Evolutionary conservation across 2,113 vertebrate species (phyloP), one percentile per base, ranked within the genome.

Genomic region (Myiozetetes cayanensis): DNA sequence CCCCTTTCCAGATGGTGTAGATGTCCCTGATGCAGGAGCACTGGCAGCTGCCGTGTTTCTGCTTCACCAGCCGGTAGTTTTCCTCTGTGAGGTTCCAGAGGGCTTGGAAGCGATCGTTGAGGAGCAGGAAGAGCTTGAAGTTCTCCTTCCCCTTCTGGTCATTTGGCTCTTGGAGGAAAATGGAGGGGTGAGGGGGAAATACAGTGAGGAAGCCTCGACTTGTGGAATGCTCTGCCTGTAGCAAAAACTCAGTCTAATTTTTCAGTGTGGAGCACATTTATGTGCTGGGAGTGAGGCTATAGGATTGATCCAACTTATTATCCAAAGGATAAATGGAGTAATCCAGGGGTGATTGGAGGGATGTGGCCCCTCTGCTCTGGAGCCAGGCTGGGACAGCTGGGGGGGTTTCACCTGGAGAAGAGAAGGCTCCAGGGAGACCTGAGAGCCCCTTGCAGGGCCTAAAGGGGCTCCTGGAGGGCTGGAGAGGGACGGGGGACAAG

Each of bases 11-110:
- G 62, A 98, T 43, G 33, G 96, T 62, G 73, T 97, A 94, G 39
- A 98, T 24, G 12, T 98, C 95, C 25, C 93, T 85, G 58, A 96
- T 65, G 13, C 91, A 68, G 2, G 52, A 5, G 1, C 89, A 19
- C 4, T 78, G 44, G 0, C 85, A 92, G 15, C 11, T n/a, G 52
- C 23, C 13, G 8, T 78, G 53, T 59, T 96, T 94, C 63, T 96
- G 66, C 37, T 67, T 94, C 75, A 98, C 75, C 0, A 87, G 63
- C 21, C 50, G 52, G 52, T 96, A 94, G 52, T 90, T 97, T 47
- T 96, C 95, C 59, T 97, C 95, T 0, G 96, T 97, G 78, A 97
- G 82, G 31, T 96, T 92, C 96, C 96, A 96, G 27, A 98, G 93
- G 16, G 67, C 85, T 71, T 97, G 97, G 82, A 97, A 94, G 35